Evolutionary conservation across 1,140 invertebrate species (phyloP).

Genomic region (Orchestia grillus): DNA sequence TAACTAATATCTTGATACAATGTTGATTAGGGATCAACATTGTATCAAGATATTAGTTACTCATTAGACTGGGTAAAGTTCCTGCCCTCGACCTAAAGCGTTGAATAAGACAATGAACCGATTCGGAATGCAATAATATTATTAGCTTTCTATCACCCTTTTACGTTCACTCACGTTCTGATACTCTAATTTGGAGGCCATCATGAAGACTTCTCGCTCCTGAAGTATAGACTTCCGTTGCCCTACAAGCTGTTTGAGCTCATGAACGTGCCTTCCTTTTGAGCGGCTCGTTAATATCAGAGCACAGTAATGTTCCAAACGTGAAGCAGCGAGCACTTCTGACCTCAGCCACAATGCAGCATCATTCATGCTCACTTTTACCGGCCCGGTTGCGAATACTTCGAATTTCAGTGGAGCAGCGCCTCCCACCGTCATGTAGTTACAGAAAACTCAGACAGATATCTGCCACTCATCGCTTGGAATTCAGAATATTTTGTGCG

Average conservation of each 20-base stretch:
- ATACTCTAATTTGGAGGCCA: constrained; percentile 16
- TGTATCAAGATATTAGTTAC: background rate
- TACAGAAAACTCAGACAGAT: background rate
- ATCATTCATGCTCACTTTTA: constrained; percentile 2
- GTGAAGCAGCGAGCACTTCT: background rate
- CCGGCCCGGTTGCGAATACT: background rate
- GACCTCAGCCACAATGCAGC: constrained; percentile 4
- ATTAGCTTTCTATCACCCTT: constrained; percentile 23
- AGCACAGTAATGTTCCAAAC: constrained; percentile 15
- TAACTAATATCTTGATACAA: background rate
- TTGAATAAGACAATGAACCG: background rate
- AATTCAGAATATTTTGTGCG: background rate
- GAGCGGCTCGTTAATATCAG: constrained; percentile 33
- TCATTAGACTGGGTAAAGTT: background rate
- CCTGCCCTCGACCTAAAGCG: background rate
- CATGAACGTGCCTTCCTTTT: constrained; percentile 42
- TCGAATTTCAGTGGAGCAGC: background rate
- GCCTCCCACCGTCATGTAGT: background rate
- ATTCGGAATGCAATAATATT: background rate
- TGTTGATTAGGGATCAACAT: too few relatives aligned
- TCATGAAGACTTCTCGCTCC: constrained; percentile 1
- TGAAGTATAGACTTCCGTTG: constrained; percentile 45
- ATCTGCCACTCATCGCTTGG: background rate
- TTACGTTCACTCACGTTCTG: constrained; percentile 44
- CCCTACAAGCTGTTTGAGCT: constrained; percentile 20